A percentile compares a stretch with the other conserved stretches of the same genome.
Evolutionary conservation across 1,140 invertebrate species (phyloP).

Genomic region (Philopotamus ludificatus): DNA sequence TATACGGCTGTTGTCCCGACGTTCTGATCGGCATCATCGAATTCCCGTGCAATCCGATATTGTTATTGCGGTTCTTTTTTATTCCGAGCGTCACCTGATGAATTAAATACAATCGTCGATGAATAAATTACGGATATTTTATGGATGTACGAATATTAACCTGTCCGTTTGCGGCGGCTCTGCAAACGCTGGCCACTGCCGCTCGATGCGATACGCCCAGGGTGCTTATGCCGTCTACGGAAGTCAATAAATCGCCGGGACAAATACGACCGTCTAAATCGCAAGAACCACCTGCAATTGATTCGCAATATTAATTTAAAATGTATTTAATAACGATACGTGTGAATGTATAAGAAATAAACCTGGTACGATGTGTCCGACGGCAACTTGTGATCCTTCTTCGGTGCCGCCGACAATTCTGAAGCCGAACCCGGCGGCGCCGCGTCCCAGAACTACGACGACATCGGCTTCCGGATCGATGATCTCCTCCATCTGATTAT

Average conservation of each 20-base stretch:
- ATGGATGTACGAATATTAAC: slow-evolving; percentile 53
- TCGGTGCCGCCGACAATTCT: slow-evolving; percentile 98
- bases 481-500: slow-evolving; percentile 35
- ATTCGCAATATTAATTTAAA: slow-evolving; percentile 1
- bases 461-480: slow-evolving; percentile 51
- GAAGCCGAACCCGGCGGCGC: slow-evolving; percentile 75
- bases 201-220: slow-evolving; percentile 85
- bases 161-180: slow-evolving; percentile 74
- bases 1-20: slow-evolving; percentile 46
- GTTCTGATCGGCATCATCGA: slow-evolving; percentile 42
- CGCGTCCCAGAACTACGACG: slow-evolving; percentile 48
- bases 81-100: slow-evolving; percentile 69
- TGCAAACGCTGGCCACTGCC: slow-evolving; percentile 87
- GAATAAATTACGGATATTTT: background rate
- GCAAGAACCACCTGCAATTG: slow-evolving; percentile 70
- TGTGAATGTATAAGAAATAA: slow-evolving; percentile 43
- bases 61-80: slow-evolving; percentile 53
- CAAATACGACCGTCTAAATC: slow-evolving; percentile 82
- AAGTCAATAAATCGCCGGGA: slow-evolving; percentile 87
- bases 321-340: background rate
- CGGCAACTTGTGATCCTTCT: slow-evolving; percentile 93
- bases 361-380: slow-evolving; percentile 92
- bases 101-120: slow-evolving; percentile 5
- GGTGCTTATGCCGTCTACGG: slow-evolving; percentile 80
- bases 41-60: slow-evolving; percentile 61